Evolutionary conservation across 2,797 vertebrate species (phyloP).

Genomic region (Mionectes olivaceus): DNA sequence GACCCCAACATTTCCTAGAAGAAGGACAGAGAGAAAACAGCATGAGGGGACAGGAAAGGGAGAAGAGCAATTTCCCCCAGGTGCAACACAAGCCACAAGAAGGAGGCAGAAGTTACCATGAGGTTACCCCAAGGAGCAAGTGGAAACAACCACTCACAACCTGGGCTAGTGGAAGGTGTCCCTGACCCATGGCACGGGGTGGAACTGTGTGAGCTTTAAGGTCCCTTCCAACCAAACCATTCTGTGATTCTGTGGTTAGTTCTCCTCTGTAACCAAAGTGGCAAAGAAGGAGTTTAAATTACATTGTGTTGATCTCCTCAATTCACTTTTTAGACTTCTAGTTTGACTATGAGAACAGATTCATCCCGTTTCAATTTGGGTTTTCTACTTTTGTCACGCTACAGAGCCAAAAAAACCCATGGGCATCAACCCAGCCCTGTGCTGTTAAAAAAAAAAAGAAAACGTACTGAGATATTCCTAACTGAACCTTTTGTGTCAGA

Average conservation of each 20-base stretch:
- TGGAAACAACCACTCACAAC: background rate
- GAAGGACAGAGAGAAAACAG: background rate
- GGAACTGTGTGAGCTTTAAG: background rate
- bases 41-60: background rate
- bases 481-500: background rate
- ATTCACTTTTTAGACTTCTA: background rate
- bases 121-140: background rate
- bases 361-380: rapidly evolving
- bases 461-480: background rate
- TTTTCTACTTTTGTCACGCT: background rate
- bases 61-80: background rate
- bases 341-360: background rate
- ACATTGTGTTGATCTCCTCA: background rate
- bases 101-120: rapidly evolving
- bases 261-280: background rate
- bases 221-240: background rate
- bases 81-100: background rate
- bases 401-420: background rate
- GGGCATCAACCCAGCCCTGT: background rate
- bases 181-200: background rate
- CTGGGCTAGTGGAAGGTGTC: background rate
- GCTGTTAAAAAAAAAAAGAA: background rate
- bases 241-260: background rate
- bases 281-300: background rate
- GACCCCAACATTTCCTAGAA: background rate